phyloP scores from a whole-genome alignment of 2,888 invertebrate species.

The Cryptocheilus praepositus region DNA sequence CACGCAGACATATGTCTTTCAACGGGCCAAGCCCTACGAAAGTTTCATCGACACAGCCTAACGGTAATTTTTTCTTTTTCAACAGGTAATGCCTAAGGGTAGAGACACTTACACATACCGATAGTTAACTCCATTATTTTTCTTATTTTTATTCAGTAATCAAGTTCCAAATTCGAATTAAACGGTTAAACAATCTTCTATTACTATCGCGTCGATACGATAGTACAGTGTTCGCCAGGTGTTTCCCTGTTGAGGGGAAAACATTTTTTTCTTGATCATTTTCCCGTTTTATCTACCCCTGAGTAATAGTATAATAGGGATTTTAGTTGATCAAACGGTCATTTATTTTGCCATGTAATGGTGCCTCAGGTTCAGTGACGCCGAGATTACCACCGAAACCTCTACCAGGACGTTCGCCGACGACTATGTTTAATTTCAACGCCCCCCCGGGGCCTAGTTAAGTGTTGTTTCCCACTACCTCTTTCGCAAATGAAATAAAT shows the following conservation, averaged over 20 bases:
- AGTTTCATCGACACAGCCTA: conserved; percentile 68
- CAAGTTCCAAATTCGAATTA: too few species aligned
- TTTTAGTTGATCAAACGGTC: too few species aligned
- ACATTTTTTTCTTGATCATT: too few species aligned
- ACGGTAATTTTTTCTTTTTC: conserved; percentile 57
- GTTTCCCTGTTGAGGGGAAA: too few species aligned
- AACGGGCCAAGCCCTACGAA: conserved; percentile 73
- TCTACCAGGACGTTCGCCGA: conserved; percentile 69
- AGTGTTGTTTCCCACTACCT: conserved; percentile 52
- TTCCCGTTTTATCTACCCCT: too few species aligned
- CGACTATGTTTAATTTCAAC: conserved; percentile 73
- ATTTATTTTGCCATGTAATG: conserved; percentile 33
- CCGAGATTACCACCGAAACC: conserved; percentile 73
- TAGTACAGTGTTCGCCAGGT: too few species aligned
- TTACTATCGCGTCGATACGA: too few species aligned
- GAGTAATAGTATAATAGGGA: too few species aligned
- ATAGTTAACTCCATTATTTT: too few species aligned
- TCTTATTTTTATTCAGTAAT: too few species aligned
- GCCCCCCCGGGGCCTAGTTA: conserved; percentile 71
- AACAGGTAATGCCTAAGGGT: not conserved
- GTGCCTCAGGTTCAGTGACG: conserved; percentile 64
- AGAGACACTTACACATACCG: not conserved
- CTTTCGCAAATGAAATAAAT: conserved; percentile 38
- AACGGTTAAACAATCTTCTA: too few species aligned
- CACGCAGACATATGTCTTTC: conserved; percentile 72